Percentiles rank a stretch among this genome's conserved stretches.
These are phyloP conservation scores for Grus americana DNA, from an alignment of 2,113 vertebrate species.

Conservation along the genomic window DNA sequence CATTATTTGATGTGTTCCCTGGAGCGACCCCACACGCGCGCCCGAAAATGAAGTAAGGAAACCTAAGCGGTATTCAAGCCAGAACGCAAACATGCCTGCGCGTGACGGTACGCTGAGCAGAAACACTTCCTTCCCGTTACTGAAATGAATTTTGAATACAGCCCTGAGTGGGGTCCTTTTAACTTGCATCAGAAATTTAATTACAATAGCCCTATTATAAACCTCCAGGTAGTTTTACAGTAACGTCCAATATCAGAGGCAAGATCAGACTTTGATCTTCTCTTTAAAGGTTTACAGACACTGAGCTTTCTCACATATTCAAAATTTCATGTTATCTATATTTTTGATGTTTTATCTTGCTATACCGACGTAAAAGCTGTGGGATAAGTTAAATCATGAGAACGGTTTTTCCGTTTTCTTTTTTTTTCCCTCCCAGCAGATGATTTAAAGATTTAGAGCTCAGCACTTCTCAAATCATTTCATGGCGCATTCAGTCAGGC, in stretches of 20 bases:
- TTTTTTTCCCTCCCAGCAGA: neutral
- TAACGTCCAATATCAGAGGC: neutral
- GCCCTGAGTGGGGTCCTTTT: neutral
- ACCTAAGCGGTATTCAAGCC: neutral
- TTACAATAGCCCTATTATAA: neutral
- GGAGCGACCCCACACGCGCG: rapidly evolving
- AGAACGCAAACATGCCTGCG: rapidly evolving
- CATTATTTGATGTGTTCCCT: neutral
- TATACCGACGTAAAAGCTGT: neutral
- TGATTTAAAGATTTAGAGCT: neutral
- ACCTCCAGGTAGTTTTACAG: neutral
- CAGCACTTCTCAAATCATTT: neutral
- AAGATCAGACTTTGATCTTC: neutral
- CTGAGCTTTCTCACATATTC: neutral
- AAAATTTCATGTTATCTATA: neutral
- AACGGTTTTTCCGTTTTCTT: neutral
- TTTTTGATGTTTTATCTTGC: neutral
- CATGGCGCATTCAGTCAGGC: neutral
- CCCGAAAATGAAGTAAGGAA: neutral
- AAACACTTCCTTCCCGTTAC: neutral
- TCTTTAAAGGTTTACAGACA: neutral
- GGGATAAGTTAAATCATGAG: neutral
- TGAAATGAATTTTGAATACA: neutral
- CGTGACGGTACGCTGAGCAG: neutral
- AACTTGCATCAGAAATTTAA: neutral